Base-by-base conservation (phyloP, 2,888 invertebrate species). In the Nephrocerus scutellatus region DNA sequence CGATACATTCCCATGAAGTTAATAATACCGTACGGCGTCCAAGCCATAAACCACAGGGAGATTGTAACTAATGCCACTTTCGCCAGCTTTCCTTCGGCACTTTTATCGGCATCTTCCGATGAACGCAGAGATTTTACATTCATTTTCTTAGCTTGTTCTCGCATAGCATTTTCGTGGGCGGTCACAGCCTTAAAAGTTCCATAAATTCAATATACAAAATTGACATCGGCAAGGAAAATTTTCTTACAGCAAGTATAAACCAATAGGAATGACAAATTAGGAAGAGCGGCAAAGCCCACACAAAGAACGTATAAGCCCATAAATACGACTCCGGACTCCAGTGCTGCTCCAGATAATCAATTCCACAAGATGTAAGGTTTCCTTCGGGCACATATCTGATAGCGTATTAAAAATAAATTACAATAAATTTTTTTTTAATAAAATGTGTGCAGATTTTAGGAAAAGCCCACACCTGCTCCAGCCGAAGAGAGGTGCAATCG, bases 141-240 rank as follows among this genome's bases (percentile, higher is more conserved):
- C 90, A 90, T 90, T 70, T 90, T 90, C 70, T 89, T 89, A 36
- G 90, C 90, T 70, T 90, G 89, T 64, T 88, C 89, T 54, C 86
- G 75, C 85, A 90, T 87, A 28, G 74, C 76, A 58, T 80, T 86
- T 67, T 90, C 89, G 71, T 90, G 90, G 53, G 82, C 83, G 41
- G 82, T 74, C 42, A 87, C 87, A 49, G 87, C 87, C 75, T 82
- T 59, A 7, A 30, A 22, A 8, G 15, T 9, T 23, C 5, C 9
- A 21, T 26, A n/a, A n/a, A n/a, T n/a, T n/a, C n/a, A n/a, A n/a
- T n/a, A n/a, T n/a, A n/a, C n/a, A n/a, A n/a, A n/a, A n/a, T n/a
- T n/a, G n/a, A n/a, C n/a, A n/a, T n/a, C n/a, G n/a, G n/a, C n/a
- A n/a, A n/a, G n/a, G n/a, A 8, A 9, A 26, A 26, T 26, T 29